Evolutionary conservation across 2,888 invertebrate species (phyloP), one percentile per base, ranked within the genome.

Genomic region (Cryptus viduatorius): DNA sequence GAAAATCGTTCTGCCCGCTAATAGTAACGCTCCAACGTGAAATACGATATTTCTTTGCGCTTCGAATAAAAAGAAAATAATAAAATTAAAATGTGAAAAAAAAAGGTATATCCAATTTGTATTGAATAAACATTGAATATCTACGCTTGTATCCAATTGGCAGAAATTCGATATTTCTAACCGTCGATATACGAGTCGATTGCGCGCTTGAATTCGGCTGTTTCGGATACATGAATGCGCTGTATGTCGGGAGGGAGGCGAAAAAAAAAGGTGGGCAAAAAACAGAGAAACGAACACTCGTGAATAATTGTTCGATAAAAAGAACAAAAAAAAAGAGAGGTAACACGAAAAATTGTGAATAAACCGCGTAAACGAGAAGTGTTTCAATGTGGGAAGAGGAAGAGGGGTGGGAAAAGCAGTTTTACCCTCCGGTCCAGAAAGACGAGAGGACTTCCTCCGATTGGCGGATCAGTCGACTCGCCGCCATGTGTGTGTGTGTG

Each of bases 391-490:
- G 31, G 14, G 29, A 14, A 42, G 14, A 19, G 24, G 14, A 5
- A 59, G 29, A 10, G 19, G 19, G 59, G 24, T 8, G 24, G 59
- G 24, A 59, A 68, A 37, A 59, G 56, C 48, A 44, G 68, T n/a
- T 50, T 73, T n/a, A 53, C 42, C 24, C 10, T 59, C 61, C 46
- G 79, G 69, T 79, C 53, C 78, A 71, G 69, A 65, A 7, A 42
- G 56, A 72, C 31, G 42, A 56, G 76, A 65, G 64, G 46, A 56
- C 14, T 71, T 75, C 56, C 53, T 64, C 64, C 75, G 75, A 79
- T 69, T 79, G 82, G 68, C 68, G 73, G 78, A 82, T 82, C 68
- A 68, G 68, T 79, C 72, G 68, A 82, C 67, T 53, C 65, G 12
- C 16, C 77, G 44, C 10, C 42, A 12, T 31, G 59, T 24, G 71